Percentiles rank a stretch among this genome's conserved stretches.
Evolutionary conservation across 2,797 vertebrate species (phyloP).

Genomic region (Cetoscarus ocellatus): DNA sequence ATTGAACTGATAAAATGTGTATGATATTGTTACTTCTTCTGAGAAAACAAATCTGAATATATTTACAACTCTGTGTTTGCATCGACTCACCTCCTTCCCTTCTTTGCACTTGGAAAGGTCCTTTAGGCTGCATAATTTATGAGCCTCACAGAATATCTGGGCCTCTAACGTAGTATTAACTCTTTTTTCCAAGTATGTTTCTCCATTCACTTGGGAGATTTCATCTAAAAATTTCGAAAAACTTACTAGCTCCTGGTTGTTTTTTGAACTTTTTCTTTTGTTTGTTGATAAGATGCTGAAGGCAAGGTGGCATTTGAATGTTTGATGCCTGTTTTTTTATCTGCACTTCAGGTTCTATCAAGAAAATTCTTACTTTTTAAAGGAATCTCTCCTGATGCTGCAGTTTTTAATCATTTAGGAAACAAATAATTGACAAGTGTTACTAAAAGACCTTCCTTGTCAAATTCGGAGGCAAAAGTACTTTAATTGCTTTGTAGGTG

Average conservation of each 20-base stretch:
- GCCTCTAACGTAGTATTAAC: background rate
- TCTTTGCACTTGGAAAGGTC: no score
- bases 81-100: no score
- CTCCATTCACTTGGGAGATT: background rate
- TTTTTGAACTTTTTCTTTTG: background rate
- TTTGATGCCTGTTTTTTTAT: no score
- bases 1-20: constrained; percentile 19
- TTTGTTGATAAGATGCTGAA: background rate
- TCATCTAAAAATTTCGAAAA: background rate
- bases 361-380: background rate
- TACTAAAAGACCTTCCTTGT: background rate
- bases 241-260: background rate
- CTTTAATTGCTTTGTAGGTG: background rate
- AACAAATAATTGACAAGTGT: no score
- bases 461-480: background rate
- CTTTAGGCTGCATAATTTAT: no score
- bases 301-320: background rate
- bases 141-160: background rate
- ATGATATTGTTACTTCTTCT: background rate
- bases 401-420: no score
- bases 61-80: constrained; percentile 24
- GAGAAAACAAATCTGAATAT: constrained; percentile 19
- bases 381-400: no score
- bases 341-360: no score
- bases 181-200: background rate